These are phyloP conservation scores for Perognathus longimembris DNA, from an alignment of 2,113 vertebrate species.

Conservation along the genomic window DNA sequence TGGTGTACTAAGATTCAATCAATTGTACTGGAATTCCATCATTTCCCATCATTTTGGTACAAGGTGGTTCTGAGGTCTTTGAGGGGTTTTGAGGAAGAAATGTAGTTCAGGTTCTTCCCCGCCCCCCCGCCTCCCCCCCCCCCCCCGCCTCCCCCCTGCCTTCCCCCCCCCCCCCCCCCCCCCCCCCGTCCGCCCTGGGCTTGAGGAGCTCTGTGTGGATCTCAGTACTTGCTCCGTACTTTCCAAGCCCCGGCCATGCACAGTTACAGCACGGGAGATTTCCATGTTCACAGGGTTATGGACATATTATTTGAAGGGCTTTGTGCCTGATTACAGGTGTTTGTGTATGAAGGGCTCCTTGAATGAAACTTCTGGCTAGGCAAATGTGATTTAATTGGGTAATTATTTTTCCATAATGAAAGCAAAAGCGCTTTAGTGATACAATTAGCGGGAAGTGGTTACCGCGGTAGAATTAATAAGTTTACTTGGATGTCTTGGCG, in stretches of 20 bases:
- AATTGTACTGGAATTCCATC: not conserved
- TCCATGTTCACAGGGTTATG: conserved; percentile 25
- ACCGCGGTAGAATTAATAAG: conserved; percentile 22
- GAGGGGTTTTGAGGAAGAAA: conserved; percentile 9
- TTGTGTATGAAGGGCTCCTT: conserved; percentile 55
- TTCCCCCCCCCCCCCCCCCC: not conserved
- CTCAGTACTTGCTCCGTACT: not conserved
- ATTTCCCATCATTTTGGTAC: conserved; percentile 16
- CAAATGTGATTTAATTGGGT: conserved; percentile 58
- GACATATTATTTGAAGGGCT: conserved; percentile 45
- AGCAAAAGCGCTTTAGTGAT: conserved; percentile 65
- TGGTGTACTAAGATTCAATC: not conserved
- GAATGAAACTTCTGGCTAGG: conserved; percentile 49
- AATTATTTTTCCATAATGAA: conserved; percentile 63
- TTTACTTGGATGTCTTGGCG: not conserved
- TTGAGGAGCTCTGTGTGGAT: not conserved
- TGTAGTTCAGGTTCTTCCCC: not conserved
- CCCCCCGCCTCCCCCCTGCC: no score
- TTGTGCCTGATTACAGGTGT: conserved; percentile 41
- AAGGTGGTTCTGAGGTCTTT: not conserved
- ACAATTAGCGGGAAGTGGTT: conserved; percentile 49
- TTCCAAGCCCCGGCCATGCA: not conserved
- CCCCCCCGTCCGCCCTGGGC: no score
- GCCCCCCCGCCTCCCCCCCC: no score
- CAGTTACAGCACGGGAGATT: not conserved